These are phyloP conservation scores for Chondrilla cf. caribensis DNA, from an alignment of 37 sponge, comb jelly and placozoan species.

Conservation along the genomic window DNA sequence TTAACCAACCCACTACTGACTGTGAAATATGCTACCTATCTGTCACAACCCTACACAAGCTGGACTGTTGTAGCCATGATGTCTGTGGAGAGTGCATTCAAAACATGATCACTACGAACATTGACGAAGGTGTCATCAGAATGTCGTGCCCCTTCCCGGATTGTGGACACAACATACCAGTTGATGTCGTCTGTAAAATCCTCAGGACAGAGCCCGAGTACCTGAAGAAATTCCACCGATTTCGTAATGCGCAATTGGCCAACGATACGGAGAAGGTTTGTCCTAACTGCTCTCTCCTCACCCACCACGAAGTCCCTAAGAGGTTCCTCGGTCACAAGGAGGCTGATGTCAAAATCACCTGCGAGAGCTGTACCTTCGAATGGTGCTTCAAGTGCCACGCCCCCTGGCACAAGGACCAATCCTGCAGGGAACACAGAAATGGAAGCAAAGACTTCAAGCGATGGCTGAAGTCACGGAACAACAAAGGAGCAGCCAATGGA, in stretches of 20 bases:
- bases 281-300: constrained; percentile 28
- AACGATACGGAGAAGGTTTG: constrained; percentile 31
- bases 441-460: constrained; percentile 36
- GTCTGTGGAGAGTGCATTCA: constrained; percentile 54
- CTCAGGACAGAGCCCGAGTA: not conserved
- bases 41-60: too few relatives aligned
- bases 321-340: not conserved
- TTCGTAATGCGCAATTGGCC: not conserved
- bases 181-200: not conserved
- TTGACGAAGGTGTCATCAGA: constrained; percentile 7
- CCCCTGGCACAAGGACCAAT: constrained; percentile 49
- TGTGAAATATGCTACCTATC: too few relatives aligned
- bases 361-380: constrained; percentile 22
- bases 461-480: constrained; percentile 27
- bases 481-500: constrained; percentile 20
- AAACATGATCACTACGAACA: constrained; percentile 15
- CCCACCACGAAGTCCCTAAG: not conserved
- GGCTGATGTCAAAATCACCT: constrained; percentile 29
- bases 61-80: constrained; percentile 38
- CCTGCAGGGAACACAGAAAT: constrained; percentile 23
- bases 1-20: too few relatives aligned
- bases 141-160: constrained; percentile 24
- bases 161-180: not conserved
- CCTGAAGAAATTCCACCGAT: constrained; percentile 19
- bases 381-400: constrained; percentile 62